phyloP scores from a whole-genome alignment of 2,113 vertebrate species.

The Jacana jacana region DNA sequence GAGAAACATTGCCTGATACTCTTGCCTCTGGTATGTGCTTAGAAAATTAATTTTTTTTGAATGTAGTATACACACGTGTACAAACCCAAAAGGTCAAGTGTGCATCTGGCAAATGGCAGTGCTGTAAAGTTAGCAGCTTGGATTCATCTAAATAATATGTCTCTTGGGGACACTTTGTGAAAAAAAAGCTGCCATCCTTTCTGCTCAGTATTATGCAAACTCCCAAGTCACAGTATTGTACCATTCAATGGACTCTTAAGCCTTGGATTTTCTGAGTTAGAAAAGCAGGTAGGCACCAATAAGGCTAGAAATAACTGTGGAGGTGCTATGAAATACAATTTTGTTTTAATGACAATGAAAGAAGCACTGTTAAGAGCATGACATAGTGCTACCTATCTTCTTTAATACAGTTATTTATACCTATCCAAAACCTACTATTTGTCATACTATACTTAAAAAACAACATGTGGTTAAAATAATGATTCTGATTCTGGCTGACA shows the following conservation, averaged over 20 bases:
- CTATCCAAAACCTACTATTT: neutral
- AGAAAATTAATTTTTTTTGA: neutral
- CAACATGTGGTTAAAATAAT: neutral
- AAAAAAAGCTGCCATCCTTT: neutral
- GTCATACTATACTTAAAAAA: neutral
- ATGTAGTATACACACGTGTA: neutral
- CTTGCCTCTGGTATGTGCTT: neutral
- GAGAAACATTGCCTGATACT: neutral
- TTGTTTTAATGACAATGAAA: neutral
- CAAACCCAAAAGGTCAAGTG: slow-evolving; percentile 10
- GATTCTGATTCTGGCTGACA: neutral
- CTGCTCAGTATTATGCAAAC: neutral
- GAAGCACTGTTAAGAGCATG: neutral
- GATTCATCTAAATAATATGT: neutral
- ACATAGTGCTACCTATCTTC: neutral
- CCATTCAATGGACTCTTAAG: neutral
- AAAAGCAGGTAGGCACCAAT: neutral
- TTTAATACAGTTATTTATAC: neutral
- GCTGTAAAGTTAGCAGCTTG: neutral
- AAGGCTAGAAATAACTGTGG: neutral
- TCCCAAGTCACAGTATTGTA: neutral
- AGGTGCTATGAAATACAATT: neutral
- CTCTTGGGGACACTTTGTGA: neutral
- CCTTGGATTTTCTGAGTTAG: neutral
- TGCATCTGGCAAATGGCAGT: neutral